Percentiles rank a stretch among this genome's conserved stretches.
These are phyloP conservation scores for Tromatobia lineatoria DNA, from an alignment of 2,888 invertebrate species.

Conservation along the genomic window DNA sequence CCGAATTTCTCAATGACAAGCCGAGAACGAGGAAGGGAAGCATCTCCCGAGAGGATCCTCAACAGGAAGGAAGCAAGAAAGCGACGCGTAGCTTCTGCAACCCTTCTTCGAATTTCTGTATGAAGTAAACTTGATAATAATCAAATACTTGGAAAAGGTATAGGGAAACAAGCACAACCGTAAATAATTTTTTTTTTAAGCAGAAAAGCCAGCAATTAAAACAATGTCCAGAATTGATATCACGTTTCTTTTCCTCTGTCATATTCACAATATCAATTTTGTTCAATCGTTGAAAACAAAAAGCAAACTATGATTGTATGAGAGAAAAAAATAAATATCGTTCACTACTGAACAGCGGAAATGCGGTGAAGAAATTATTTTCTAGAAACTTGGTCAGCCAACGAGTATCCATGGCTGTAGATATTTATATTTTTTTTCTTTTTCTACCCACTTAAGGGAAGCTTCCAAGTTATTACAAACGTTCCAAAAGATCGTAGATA, in stretches of 20 bases:
- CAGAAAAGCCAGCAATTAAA: no score
- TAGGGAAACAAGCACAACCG: not conserved
- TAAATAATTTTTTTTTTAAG: not conserved
- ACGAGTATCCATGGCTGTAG: not conserved
- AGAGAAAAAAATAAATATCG: no score
- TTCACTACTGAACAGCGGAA: not conserved
- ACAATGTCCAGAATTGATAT: no score
- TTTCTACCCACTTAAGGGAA: not conserved
- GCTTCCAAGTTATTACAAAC: conserved; percentile 35
- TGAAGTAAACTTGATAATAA: conserved; percentile 27
- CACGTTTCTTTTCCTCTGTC: no score
- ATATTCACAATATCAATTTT: no score
- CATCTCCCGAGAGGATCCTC: conserved; percentile 38
- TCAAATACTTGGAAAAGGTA: not conserved
- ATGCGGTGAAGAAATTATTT: not conserved
- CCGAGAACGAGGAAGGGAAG: conserved; percentile 33
- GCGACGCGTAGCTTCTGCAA: conserved; percentile 13
- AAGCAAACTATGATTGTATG: no score
- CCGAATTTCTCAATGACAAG: conserved; percentile 64
- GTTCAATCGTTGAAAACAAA: no score
- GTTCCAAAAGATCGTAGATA: conserved; percentile 1
- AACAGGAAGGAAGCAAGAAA: not conserved
- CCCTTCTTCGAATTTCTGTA: conserved; percentile 16
- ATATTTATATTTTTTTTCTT: not conserved
- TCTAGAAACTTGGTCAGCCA: not conserved